phyloP scores from a whole-genome alignment of 2,113 vertebrate genomes.

The Clinocottus analis region DNA sequence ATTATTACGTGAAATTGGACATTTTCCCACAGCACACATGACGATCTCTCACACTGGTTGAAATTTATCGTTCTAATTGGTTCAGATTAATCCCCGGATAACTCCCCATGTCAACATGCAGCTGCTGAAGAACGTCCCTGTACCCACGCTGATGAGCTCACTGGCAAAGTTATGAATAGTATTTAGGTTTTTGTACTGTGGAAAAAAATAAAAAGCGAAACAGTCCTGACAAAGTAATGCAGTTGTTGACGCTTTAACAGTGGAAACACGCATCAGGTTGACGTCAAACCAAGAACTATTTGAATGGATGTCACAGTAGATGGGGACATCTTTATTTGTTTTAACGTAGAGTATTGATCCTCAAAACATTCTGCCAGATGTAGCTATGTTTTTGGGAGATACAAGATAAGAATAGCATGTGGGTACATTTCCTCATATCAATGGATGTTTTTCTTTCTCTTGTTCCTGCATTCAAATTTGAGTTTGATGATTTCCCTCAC shows the following conservation, averaged over 20 bases:
- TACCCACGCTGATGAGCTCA: background rate
- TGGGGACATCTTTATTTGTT: background rate
- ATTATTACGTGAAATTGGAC: too few relatives aligned
- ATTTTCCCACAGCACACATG: too few relatives aligned
- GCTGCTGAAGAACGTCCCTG: background rate
- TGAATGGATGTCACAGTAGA: background rate
- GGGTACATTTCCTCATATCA: slow-evolving; percentile 20
- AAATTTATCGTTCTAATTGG: slow-evolving; percentile 31
- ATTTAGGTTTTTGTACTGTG: background rate
- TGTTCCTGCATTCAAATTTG: background rate
- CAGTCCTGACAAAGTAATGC: background rate
- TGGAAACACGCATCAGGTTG: background rate
- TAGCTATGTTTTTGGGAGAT: background rate
- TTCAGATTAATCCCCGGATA: slow-evolving; percentile 47
- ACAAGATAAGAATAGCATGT: background rate
- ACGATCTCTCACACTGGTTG: too few relatives aligned
- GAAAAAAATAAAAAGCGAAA: background rate
- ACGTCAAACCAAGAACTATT: background rate
- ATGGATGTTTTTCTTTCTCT: background rate
- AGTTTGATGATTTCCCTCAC: background rate
- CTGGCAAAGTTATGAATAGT: background rate
- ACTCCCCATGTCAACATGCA: background rate
- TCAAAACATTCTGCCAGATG: background rate
- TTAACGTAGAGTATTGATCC: too few relatives aligned
- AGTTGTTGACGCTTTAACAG: background rate